Base-by-base conservation (phyloP, 1,140 invertebrate species). In the Atta colombica region DNA sequence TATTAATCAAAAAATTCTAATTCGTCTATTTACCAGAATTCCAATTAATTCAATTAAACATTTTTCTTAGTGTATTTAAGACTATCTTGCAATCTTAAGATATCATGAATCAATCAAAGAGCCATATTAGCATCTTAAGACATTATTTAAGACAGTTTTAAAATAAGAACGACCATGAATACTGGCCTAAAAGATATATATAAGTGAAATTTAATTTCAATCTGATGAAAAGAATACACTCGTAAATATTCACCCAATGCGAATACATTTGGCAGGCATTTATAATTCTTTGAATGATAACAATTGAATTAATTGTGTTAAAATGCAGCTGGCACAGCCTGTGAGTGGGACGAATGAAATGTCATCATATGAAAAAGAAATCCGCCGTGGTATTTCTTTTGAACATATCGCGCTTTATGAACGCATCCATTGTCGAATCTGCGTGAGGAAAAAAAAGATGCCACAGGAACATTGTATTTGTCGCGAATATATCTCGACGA, bases 291-390 rank as follows among this genome's bases (percentile, higher is more conserved):
- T 45, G 39, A n/a, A 35, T 18, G 25, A 35, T 66, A 78, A 66
- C 77, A 78, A 78, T 78, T 45, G 61, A 66, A 53, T 14, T 78
- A 61, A 78, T 78, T 78, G 60, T 65, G 75, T 31, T 65, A 65
- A 78, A 77, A 49, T 77, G 16, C 25, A 35, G 55, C 55, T n/a
- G 35, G 58, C 39, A 12, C 25, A 18, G 18, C n/a, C 18, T 12
- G 35, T n/a, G 18, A 18, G 31, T 16, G 7, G 39, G 16, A 35
- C 58, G 60, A 77, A 77, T 65, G 75, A 31, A 65, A 28, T 12
- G 75, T 77, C 75, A 77, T 77, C 77, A 60, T 14, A 45, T 35
- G 45, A 49, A 58, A 51, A 51, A 78, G 61, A 18, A 12, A 78
- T 21, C 7, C 35, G 55, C 28, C 51, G 28, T 12, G 45, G 16